phyloP scores from a whole-genome alignment of 2,888 invertebrate species.

The Andrena trimmerana region DNA sequence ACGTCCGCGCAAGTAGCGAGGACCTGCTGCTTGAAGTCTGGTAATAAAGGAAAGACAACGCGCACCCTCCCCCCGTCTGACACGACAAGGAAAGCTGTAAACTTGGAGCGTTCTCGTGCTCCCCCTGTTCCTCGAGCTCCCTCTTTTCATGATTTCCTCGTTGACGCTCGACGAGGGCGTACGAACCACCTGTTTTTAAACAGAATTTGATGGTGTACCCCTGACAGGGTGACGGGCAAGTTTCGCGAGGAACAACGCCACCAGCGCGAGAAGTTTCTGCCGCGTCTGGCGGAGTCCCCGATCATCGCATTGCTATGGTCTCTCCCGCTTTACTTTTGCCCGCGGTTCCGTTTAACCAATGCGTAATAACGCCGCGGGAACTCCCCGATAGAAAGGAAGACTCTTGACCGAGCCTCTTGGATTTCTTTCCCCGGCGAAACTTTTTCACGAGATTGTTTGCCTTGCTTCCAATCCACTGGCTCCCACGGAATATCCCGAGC shows the following conservation, averaged over 20 bases:
- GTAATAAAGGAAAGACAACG: slow-evolving; percentile 38
- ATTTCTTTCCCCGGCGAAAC: slow-evolving; percentile 33
- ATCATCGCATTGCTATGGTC: not conserved
- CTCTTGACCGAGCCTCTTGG: slow-evolving; percentile 24
- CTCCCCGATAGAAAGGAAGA: not conserved
- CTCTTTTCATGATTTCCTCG: slow-evolving; percentile 20
- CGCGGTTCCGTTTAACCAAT: slow-evolving; percentile 16
- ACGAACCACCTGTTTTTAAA: slow-evolving; percentile 56
- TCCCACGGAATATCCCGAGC: not conserved
- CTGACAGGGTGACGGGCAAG: slow-evolving; percentile 1
- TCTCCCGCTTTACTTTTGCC: not conserved
- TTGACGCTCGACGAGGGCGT: not conserved
- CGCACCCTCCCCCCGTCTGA: not conserved
- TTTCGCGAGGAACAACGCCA: slow-evolving; percentile 2
- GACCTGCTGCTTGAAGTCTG: slow-evolving; percentile 32
- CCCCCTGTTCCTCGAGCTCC: not conserved
- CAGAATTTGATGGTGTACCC: slow-evolving; percentile 39
- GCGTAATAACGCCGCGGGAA: slow-evolving; percentile 35
- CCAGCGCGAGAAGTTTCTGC: slow-evolving; percentile 13
- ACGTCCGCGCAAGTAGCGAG: slow-evolving; percentile 19
- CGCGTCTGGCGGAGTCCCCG: not conserved
- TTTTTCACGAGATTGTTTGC: slow-evolving; percentile 34
- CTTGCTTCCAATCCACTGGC: not conserved
- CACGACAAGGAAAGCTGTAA: slow-evolving; percentile 25
- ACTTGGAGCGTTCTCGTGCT: slow-evolving; percentile 3